These are phyloP conservation scores for Sarcophaga variegata DNA, from an alignment of 2,888 invertebrate species.

Conservation along the genomic window DNA sequence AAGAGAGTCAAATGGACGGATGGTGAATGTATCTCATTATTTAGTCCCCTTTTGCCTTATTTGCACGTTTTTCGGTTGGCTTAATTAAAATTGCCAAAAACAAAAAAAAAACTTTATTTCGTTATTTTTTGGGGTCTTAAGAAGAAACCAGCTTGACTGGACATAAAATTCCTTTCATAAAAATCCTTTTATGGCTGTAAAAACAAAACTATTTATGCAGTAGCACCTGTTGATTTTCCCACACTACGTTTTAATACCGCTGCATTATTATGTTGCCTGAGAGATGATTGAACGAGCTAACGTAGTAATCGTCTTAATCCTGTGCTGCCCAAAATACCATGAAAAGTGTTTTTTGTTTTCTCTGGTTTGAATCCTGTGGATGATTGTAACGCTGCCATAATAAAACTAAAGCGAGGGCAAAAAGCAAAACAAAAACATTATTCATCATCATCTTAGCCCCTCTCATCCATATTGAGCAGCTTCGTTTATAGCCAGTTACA, in stretches of 20 bases:
- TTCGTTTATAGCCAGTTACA: conserved; percentile 13
- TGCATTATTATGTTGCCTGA: neutral
- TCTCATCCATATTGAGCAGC: conserved; percentile 36
- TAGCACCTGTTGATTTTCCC: conserved; percentile 80
- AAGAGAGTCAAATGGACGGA: neutral
- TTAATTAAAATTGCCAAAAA: conserved; percentile 34
- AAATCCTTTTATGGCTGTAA: conserved; percentile 61
- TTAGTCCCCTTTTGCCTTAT: neutral
- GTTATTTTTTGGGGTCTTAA: conserved; percentile 16
- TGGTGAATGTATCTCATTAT: no score
- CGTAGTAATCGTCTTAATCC: conserved; percentile 61
- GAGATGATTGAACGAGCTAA: conserved; percentile 15
- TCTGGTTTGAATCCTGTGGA: conserved; percentile 65
- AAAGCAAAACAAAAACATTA: conserved; percentile 20
- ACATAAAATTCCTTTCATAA: conserved; percentile 65
- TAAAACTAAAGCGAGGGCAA: neutral
- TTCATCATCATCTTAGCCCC: conserved; percentile 37
- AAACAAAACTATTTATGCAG: conserved; percentile 75
- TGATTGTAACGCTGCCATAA: conserved; percentile 50
- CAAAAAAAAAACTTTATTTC: conserved; percentile 13
- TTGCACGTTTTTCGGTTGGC: neutral
- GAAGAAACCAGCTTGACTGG: conserved; percentile 65
- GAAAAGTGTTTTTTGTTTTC: neutral
- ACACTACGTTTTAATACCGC: conserved; percentile 64
- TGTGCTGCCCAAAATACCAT: conserved; percentile 39